phyloP scores from a whole-genome alignment of 92 coral and sea anemone genomes.

The Parazoanthus darwini region DNA sequence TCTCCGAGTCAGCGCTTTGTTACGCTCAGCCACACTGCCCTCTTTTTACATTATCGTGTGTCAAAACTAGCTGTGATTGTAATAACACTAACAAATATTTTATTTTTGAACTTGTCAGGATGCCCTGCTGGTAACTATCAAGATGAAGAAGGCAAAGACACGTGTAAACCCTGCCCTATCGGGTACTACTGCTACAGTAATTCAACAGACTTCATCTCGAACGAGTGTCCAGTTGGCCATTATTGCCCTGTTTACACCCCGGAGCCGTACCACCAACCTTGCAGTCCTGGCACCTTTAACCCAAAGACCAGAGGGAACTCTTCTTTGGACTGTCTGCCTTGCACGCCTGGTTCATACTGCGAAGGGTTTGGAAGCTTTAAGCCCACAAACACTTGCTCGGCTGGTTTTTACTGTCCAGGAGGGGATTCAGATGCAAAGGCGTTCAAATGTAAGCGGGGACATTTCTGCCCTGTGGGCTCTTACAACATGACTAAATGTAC shows the following conservation, averaged over 20 bases:
- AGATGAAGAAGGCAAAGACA: constrained; percentile 72
- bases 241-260: constrained; percentile 86
- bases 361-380: constrained; percentile 74
- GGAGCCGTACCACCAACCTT: constrained; percentile 65
- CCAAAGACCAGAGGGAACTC: constrained; percentile 80
- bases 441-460: constrained; percentile 66
- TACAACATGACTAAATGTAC: constrained; percentile 86
- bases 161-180: constrained; percentile 79
- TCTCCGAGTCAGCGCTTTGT: too few relatives aligned
- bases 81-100: too few relatives aligned
- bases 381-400: constrained; percentile 86
- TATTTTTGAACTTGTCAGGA: constrained; percentile 49
- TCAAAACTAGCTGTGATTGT: background rate
- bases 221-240: constrained; percentile 85
- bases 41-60: too few relatives aligned
- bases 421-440: constrained; percentile 71
- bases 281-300: constrained; percentile 87
- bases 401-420: constrained; percentile 96
- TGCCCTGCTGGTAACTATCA: constrained; percentile 92
- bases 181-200: constrained; percentile 94
- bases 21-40: too few relatives aligned
- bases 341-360: constrained; percentile 85
- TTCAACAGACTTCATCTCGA: constrained; percentile 70
- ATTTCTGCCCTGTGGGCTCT: constrained; percentile 77
- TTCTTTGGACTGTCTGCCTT: constrained; percentile 76